A percentile compares a stretch with the other conserved stretches of the same genome.
phyloP scores from a whole-genome alignment of 2,797 vertebrate species.

The Euthynnus affinis region DNA sequence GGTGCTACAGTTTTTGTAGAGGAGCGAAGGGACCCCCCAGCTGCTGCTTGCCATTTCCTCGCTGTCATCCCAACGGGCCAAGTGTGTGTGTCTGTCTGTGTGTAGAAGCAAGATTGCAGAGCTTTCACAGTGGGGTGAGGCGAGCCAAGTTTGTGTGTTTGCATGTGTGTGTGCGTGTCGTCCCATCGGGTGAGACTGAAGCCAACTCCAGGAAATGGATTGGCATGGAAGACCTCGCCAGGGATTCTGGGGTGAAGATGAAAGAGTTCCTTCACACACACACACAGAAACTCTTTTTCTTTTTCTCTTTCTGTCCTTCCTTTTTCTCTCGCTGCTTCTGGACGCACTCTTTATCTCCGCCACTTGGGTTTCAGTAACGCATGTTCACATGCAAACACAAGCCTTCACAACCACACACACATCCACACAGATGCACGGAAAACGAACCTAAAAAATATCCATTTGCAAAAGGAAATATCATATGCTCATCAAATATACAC shows the following conservation, averaged over 20 bases:
- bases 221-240: conserved; percentile 80
- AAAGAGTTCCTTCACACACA: conserved; percentile 83
- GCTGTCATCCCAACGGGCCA: conserved; percentile 70
- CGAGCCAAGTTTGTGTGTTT: conserved; percentile 61
- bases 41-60: conserved; percentile 83
- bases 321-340: conserved; percentile 52
- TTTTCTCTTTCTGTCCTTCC: neutral
- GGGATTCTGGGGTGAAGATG: conserved; percentile 82
- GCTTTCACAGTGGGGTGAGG: conserved; percentile 64
- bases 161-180: conserved; percentile 44
- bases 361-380: conserved; percentile 51
- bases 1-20: conserved; percentile 69
- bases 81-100: conserved; percentile 56
- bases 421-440: conserved; percentile 18
- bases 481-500: neutral
- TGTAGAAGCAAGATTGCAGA: conserved; percentile 65
- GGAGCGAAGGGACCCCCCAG: conserved; percentile 75
- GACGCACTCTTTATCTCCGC: conserved; percentile 61
- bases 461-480: too few species aligned
- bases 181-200: conserved; percentile 77
- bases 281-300: conserved; percentile 41
- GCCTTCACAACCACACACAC: conserved; percentile 27
- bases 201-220: conserved; percentile 85
- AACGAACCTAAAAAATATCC: neutral
- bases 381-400: conserved; percentile 53